phyloP scores from a whole-genome alignment of 2,888 invertebrate species.

The Sinelater perroti region DNA sequence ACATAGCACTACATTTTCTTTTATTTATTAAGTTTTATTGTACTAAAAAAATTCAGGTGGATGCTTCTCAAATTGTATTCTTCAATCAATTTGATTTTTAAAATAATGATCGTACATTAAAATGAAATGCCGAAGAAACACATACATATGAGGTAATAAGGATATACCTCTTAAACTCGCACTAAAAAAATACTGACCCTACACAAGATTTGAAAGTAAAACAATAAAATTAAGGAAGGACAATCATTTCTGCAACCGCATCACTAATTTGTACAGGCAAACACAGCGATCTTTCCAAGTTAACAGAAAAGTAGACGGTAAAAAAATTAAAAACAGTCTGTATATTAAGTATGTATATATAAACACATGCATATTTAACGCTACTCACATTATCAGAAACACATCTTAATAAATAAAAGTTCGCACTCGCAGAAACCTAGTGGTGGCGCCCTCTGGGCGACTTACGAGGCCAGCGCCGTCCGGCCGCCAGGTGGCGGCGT shows the following conservation, averaged over 20 bases:
- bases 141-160: too few relatives aligned
- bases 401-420: slow-evolving; percentile 28
- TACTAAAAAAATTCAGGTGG: too few relatives aligned
- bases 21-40: too few relatives aligned
- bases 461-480: slow-evolving; percentile 48
- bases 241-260: too few relatives aligned
- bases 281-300: slow-evolving; percentile 20
- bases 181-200: slow-evolving; percentile 29
- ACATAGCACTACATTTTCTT: too few relatives aligned
- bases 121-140: too few relatives aligned
- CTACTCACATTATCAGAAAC: slow-evolving; percentile 22
- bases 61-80: too few relatives aligned
- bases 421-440: not conserved
- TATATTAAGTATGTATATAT: too few relatives aligned
- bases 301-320: slow-evolving; percentile 16
- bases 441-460: not conserved
- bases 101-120: too few relatives aligned
- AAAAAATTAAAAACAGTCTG: slow-evolving; percentile 17
- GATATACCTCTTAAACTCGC: too few relatives aligned
- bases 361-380: slow-evolving; percentile 25
- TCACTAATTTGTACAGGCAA: slow-evolving; percentile 23
- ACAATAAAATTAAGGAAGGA: slow-evolving; percentile 1
- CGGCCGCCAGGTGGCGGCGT: slow-evolving; percentile 47
- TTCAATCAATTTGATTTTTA: too few relatives aligned
- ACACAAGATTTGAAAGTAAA: slow-evolving; percentile 6